phyloP scores from a whole-genome alignment of 2,888 invertebrate genomes.

The Cerastis rubricosa region DNA sequence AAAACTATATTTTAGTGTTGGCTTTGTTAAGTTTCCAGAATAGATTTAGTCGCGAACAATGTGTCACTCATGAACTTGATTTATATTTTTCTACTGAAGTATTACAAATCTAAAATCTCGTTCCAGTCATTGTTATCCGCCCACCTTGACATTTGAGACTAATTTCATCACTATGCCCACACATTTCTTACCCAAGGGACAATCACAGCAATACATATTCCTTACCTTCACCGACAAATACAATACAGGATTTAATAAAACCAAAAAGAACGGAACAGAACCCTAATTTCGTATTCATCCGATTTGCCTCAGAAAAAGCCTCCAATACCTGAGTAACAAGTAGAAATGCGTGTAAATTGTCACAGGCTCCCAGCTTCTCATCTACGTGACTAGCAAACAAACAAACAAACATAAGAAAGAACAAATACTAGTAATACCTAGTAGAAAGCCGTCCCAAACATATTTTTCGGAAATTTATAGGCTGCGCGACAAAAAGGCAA shows the following conservation, averaged over 20 bases:
- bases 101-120: not conserved
- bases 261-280: conserved; percentile 14
- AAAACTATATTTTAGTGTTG: not conserved
- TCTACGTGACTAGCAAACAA: conserved; percentile 47
- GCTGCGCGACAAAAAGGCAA: conserved; percentile 6
- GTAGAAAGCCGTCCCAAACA: conserved; percentile 16
- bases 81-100: not conserved
- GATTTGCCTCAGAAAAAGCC: conserved; percentile 10
- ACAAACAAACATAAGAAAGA: conserved; percentile 9
- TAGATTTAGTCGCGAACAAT: not conserved
- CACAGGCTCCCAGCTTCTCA: conserved; percentile 26
- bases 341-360: conserved; percentile 33
- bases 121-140: not conserved
- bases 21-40: not conserved
- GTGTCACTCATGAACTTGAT: not conserved
- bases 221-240: conserved; percentile 14
- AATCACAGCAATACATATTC: conserved; percentile 20
- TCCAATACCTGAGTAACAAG: conserved; percentile 34
- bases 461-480: conserved; percentile 31
- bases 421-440: conserved; percentile 29
- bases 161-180: not conserved
- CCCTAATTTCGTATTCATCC: conserved; percentile 37
- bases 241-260: conserved; percentile 29
- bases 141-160: not conserved
- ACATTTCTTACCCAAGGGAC: not conserved